phyloP scores from a whole-genome alignment of 2,113 vertebrate species.

The Furnarius figulus region DNA sequence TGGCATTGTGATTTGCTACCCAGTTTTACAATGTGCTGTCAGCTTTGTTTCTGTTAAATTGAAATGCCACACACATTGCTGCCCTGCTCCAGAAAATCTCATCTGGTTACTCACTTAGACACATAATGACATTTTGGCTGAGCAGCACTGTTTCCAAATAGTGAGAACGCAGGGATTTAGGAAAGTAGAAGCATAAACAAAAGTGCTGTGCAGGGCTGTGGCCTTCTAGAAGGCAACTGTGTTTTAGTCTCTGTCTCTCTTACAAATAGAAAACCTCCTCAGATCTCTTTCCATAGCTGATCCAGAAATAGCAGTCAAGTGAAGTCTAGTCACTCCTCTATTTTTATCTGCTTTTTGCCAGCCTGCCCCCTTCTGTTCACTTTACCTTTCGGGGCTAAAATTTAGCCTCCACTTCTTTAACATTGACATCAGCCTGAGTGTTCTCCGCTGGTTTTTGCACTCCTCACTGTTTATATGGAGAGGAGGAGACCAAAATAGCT shows the following conservation, averaged over 20 bases:
- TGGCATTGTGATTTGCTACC: conserved; percentile 15
- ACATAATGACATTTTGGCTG: not conserved
- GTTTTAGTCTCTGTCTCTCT: not conserved
- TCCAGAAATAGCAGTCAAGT: conserved; percentile 47
- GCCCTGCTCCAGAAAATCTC: conserved; percentile 42
- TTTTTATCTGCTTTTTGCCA: conserved; percentile 19
- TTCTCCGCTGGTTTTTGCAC: not conserved
- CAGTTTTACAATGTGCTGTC: not conserved
- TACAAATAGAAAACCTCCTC: conserved; percentile 1
- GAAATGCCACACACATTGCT: conserved; percentile 46
- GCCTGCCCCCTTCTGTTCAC: conserved; percentile 30
- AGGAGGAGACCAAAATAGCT: not conserved
- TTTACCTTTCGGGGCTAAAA: not conserved
- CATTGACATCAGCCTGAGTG: not conserved
- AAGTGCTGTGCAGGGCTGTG: not conserved
- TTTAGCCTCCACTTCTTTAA: not conserved
- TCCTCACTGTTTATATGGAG: not conserved
- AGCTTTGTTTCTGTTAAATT: conserved; percentile 41
- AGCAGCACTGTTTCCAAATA: not conserved
- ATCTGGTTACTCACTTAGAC: conserved; percentile 21
- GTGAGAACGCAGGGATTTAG: not conserved
- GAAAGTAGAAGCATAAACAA: conserved; percentile 5
- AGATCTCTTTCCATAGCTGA: not conserved
- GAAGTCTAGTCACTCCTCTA: conserved; percentile 31
- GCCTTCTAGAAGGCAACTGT: not conserved